Conservation (phyloP, 2,797 vertebrate species). For the Hyperoplus immaculatus region DNA sequence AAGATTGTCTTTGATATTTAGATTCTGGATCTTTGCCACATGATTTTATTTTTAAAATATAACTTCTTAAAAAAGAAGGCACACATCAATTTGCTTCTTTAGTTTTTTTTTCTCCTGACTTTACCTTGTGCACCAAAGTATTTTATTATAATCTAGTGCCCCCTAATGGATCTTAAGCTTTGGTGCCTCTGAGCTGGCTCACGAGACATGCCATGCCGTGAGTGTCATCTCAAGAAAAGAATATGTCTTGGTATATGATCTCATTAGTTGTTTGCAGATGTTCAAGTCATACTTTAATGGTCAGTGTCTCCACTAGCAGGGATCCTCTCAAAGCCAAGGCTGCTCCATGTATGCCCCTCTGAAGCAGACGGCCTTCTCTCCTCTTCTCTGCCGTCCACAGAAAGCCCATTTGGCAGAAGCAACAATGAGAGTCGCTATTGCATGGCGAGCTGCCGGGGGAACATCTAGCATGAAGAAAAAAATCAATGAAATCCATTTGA, state of each 20-base stretch:
- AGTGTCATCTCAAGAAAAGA: slow-evolving; percentile 43
- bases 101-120: slow-evolving; percentile 1
- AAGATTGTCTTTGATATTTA: slow-evolving; percentile 38
- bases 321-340: slow-evolving; percentile 42
- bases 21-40: slow-evolving; percentile 20
- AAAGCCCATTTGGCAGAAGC: slow-evolving; percentile 63
- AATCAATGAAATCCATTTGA: slow-evolving; percentile 83
- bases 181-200: slow-evolving; percentile 42
- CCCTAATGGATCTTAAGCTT: slow-evolving; percentile 65
- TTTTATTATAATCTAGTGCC: slow-evolving; percentile 78
- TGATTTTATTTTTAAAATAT: background rate
- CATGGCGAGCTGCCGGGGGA: slow-evolving; percentile 39
- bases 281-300: slow-evolving; percentile 33
- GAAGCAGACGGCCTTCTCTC: slow-evolving; percentile 16
- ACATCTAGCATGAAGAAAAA: slow-evolving; percentile 73
- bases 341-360: slow-evolving; percentile 29
- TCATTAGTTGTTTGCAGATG: slow-evolving; percentile 39
- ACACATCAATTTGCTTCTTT: slow-evolving; percentile 22
- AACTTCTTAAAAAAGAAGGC: slow-evolving; percentile 33
- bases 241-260: slow-evolving; percentile 13
- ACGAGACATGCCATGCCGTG: slow-evolving; percentile 10
- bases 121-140: background rate
- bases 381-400: slow-evolving; percentile 42
- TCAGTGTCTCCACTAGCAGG: slow-evolving; percentile 6
- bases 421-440: slow-evolving; percentile 62